These are phyloP conservation scores for Mythimna ferrago DNA, from an alignment of 2,888 invertebrate species.

Conservation along the genomic window DNA sequence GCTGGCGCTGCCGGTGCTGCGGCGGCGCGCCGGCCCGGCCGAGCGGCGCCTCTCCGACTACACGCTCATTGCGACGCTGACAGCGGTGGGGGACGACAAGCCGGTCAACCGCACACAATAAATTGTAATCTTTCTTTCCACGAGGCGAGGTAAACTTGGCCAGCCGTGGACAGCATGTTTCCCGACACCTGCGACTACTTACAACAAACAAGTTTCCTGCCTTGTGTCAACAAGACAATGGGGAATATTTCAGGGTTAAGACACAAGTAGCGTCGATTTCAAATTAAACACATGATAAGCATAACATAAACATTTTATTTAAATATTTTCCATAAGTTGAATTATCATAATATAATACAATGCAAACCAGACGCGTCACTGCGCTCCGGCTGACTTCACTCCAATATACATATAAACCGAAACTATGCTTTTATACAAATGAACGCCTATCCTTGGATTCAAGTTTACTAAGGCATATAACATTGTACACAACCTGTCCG, in stretches of 20 bases:
- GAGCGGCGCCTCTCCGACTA: not conserved
- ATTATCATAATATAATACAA: constrained; percentile 83
- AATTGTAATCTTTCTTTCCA: not conserved
- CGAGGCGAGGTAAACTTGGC: too few species aligned
- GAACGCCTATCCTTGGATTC: constrained; percentile 42
- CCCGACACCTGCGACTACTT: not conserved
- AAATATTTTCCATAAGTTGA: constrained; percentile 83
- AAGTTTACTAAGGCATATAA: constrained; percentile 73
- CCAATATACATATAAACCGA: constrained; percentile 76
- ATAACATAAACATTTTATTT: constrained; percentile 89
- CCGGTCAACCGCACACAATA: constrained; percentile 3
- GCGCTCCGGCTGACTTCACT: constrained; percentile 52
- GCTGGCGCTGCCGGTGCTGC: constrained; percentile 32
- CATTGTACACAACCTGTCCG: constrained; percentile 74
- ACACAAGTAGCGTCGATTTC: not conserved
- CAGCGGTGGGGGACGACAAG: not conserved
- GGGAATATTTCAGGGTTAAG: not conserved
- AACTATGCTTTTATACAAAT: constrained; percentile 70
- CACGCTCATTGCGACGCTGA: not conserved
- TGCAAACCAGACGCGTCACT: constrained; percentile 64
- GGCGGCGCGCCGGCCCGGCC: not conserved
- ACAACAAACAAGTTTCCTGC: not conserved
- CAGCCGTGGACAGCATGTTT: not conserved
- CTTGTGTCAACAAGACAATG: not conserved
- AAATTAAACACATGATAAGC: constrained; percentile 74